Evolutionary conservation across 2,113 vertebrate species (phyloP), one percentile per base, ranked within the genome.

Genomic region (Gallinago media): DNA sequence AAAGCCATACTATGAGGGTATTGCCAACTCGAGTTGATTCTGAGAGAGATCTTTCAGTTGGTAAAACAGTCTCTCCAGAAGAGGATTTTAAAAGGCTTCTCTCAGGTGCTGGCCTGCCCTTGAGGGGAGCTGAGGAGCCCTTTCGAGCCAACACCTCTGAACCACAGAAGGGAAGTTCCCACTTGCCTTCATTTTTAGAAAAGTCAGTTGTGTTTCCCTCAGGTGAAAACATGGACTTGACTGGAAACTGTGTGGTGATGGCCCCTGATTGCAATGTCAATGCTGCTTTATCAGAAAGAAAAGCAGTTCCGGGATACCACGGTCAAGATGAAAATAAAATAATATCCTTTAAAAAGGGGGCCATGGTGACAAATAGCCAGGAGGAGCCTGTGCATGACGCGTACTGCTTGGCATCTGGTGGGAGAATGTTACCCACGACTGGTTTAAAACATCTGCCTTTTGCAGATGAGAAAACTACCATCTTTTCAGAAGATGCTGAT

Each of bases 401-500:
- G 12, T 46, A 23, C 56, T 65, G 55, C 38, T 54, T 26, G 8
- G 71, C 13, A 15, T 9, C 54, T 42, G 56, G 9, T 54, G 34
- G 52, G 42, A 80, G 58, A 46, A 54, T 0, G 7, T 38, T 67
- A 54, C 18, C 58, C 16, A 1, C 7, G 22, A 26, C 46, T 47
- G 52, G 25, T 40, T 42, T 49, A 32, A 79, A 38, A 21, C 27
- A 25, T 29, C 14, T 32, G 8, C 29, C 50, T 47, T 59, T 63
- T 36, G 22, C 49, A 25, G 68, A 17, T 74, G 88, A 92, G 50
- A 91, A 71, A 55, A 90, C 82, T 1, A 36, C 49, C 7, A 6
- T 93, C 21, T 96, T 97, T 76, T 72, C 67, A 44, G 77, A 32
- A 26, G 62, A 71, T 61, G 95, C 74, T 70, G 91, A 97, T 47